Conservation (phyloP, 2,113 vertebrate genomes). For the Aegithalos caudatus region DNA sequence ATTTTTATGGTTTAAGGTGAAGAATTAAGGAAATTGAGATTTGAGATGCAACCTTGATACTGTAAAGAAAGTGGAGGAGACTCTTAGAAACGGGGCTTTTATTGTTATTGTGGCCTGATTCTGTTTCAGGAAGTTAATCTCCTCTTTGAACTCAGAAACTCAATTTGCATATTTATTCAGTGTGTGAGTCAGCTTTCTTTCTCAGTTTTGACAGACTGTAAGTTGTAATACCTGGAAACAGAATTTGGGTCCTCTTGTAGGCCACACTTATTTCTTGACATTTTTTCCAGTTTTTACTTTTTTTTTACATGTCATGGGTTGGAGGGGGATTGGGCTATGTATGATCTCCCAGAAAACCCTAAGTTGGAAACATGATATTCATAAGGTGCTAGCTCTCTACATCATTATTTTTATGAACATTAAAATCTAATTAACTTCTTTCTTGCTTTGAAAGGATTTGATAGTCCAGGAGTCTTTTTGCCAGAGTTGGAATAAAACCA, state of each 20-base stretch:
- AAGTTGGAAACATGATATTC: not conserved
- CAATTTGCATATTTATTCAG: not conserved
- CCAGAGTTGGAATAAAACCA: not conserved
- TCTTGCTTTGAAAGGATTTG: not conserved
- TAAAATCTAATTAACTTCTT: not conserved
- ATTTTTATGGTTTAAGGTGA: not conserved
- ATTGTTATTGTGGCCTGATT: not conserved
- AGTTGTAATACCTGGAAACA: not conserved
- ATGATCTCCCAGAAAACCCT: not conserved
- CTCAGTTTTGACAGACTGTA: not conserved
- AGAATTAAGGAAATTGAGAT: not conserved
- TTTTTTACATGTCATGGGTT: not conserved
- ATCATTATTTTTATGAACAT: not conserved
- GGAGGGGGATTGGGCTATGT: not conserved
- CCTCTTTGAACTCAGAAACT: not conserved
- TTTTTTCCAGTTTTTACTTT: not conserved
- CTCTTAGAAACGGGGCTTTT: not conserved
- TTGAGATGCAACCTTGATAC: not conserved
- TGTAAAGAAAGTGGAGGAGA: not conserved
- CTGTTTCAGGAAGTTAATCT: not conserved
- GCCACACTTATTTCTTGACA: not conserved
- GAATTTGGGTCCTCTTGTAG: not conserved
- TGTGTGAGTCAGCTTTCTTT: not conserved
- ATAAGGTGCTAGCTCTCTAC: not conserved
- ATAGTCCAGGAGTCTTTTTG: not conserved